A percentile compares a stretch with the other conserved stretches of the same genome.
These are phyloP conservation scores for Helicolenus hilgendorfi DNA, from an alignment of 2,797 vertebrate species.

Conservation along the genomic window DNA sequence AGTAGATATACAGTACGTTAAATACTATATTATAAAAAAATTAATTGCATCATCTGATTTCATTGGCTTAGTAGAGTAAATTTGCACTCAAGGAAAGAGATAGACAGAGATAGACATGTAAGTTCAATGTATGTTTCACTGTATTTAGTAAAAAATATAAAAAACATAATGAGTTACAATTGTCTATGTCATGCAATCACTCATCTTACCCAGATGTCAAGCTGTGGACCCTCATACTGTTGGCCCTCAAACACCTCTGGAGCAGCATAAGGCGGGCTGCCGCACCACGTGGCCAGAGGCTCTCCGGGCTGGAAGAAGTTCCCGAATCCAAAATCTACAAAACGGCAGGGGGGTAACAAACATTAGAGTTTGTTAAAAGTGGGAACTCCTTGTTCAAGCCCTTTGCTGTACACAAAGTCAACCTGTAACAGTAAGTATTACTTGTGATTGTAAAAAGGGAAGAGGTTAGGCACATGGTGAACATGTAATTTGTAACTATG, in stretches of 20 bases:
- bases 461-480: background rate
- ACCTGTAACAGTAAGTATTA: background rate
- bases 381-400: background rate
- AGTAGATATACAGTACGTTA: background rate
- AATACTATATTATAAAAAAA: background rate
- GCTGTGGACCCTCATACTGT: slow-evolving; percentile 98
- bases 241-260: slow-evolving; percentile 99
- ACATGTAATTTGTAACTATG: background rate
- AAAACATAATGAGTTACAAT: background rate
- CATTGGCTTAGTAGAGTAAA: background rate
- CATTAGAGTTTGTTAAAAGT: background rate
- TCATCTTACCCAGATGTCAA: slow-evolving; percentile 97
- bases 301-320: slow-evolving; percentile 98
- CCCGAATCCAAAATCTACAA: slow-evolving; percentile 97
- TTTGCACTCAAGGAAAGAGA: background rate
- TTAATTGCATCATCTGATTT: background rate
- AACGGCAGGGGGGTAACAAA: background rate
- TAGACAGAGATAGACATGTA: background rate
- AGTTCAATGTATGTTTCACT: background rate
- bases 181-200: background rate
- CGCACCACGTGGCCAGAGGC: slow-evolving; percentile 97
- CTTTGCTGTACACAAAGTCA: background rate
- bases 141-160: background rate
- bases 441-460: background rate
- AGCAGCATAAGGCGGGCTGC: slow-evolving; percentile 98